A percentile compares a stretch with the other conserved stretches of the same genome.
Evolutionary conservation across 2,888 invertebrate species (phyloP).

Genomic region (Deilephila porcellus): DNA sequence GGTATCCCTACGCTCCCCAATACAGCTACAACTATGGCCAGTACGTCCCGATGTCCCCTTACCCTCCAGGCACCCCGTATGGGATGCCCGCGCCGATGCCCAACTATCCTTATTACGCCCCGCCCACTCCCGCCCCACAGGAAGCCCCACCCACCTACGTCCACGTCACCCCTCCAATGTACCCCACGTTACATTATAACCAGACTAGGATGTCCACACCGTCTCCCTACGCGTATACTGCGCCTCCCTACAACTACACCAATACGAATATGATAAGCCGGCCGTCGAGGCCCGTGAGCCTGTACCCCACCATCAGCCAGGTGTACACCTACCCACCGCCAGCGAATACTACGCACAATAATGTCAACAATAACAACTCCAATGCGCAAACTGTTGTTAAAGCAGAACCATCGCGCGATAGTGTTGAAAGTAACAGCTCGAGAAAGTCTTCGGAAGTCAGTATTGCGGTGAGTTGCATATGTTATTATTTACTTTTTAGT

Average conservation of each 20-base stretch:
- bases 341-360: constrained; percentile 38
- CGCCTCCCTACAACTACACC: constrained; percentile 66
- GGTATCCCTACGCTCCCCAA: constrained; percentile 62
- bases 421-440: constrained; percentile 58
- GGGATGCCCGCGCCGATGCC: constrained; percentile 53
- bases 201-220: constrained; percentile 76
- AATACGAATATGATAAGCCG: constrained; percentile 77
- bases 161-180: constrained; percentile 57
- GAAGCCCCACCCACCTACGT: constrained; percentile 58
- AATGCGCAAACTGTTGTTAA: constrained; percentile 51
- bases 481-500: not conserved
- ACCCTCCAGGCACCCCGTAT: constrained; percentile 64
- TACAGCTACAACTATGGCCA: constrained; percentile 64
- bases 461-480: constrained; percentile 53
- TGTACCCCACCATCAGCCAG: constrained; percentile 71
- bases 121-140: constrained; percentile 47
- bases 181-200: constrained; percentile 65
- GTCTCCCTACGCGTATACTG: constrained; percentile 63
- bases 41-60: constrained; percentile 64
- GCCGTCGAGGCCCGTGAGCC: constrained; percentile 59
- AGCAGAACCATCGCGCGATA: constrained; percentile 60
- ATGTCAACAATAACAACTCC: constrained; percentile 47
- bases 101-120: constrained; percentile 62
- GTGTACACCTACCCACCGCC: constrained; percentile 63
- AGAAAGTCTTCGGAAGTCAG: constrained; percentile 72